phyloP scores from a whole-genome alignment of 2,888 invertebrate genomes.

The Sarcophaga caerulescens region DNA sequence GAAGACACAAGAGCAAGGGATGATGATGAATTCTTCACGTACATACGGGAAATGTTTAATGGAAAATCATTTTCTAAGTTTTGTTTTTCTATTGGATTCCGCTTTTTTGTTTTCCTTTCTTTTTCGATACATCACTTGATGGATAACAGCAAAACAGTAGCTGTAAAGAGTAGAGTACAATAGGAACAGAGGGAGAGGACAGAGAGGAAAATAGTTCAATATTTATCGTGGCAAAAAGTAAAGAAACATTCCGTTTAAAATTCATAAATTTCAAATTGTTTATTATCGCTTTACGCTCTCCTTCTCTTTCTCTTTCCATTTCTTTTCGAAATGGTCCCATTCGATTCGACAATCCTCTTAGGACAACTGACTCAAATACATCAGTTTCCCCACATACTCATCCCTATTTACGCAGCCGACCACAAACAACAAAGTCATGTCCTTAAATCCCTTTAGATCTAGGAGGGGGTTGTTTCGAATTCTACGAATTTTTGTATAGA shows the following conservation, averaged over 20 bases:
- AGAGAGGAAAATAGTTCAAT: not conserved
- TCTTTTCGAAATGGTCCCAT: conserved; percentile 17
- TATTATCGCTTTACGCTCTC: not conserved
- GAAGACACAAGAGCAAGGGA: conserved; percentile 14
- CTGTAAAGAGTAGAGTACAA: not conserved
- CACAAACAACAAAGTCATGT: conserved; percentile 23
- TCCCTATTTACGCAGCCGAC: not conserved
- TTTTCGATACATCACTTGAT: not conserved
- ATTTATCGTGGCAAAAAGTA: not conserved
- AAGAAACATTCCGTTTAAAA: conserved; percentile 15
- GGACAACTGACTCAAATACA: conserved; percentile 30
- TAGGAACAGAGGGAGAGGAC: not conserved
- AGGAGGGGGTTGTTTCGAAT: conserved; percentile 5
- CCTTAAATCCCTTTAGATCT: conserved; percentile 21
- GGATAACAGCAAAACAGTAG: not conserved
- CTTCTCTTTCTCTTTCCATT: not conserved
- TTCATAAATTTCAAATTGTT: conserved; percentile 35
- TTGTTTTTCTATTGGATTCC: not conserved
- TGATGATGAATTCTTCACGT: conserved; percentile 2
- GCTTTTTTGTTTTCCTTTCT: not conserved
- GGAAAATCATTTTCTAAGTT: conserved; percentile 41
- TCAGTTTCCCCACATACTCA: not conserved
- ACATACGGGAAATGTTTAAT: conserved; percentile 39
- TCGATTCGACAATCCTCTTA: conserved; percentile 18
- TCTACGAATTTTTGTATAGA: conserved; percentile 7